Evolutionary conservation across 30 jellyfish, hydroid and myxozoan genomes (phyloP).

Genomic region (Clytia hemisphaerica): DNA sequence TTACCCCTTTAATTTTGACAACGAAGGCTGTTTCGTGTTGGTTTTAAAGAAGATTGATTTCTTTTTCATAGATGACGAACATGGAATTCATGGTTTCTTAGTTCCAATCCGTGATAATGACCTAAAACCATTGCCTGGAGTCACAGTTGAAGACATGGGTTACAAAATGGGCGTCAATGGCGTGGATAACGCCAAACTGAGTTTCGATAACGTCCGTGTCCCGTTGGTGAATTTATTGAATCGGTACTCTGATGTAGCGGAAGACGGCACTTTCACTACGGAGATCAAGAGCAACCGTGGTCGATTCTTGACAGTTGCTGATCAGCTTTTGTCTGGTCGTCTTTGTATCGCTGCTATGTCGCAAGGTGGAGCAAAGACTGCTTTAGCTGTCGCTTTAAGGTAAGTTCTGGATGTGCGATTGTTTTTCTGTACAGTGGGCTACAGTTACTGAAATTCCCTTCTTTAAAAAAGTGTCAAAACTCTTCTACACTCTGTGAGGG

Average conservation of each 20-base stretch:
- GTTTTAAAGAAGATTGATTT: too few species aligned
- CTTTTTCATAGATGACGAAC: constrained; percentile 20
- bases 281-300: constrained; percentile 66
- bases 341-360: constrained; percentile 89
- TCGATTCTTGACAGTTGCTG: constrained; percentile 75
- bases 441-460: too few species aligned
- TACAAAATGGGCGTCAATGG: constrained; percentile 90
- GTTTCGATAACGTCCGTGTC: constrained; percentile 82
- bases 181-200: constrained; percentile 85
- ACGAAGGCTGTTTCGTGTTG: too few species aligned
- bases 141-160: constrained; percentile 90
- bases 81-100: constrained; percentile 85
- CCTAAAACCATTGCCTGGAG: constrained; percentile 87
- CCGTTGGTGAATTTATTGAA: constrained; percentile 71
- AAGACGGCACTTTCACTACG: constrained; percentile 77
- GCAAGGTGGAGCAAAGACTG: constrained; percentile 71
- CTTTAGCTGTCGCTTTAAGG: constrained; percentile 79
- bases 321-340: constrained; percentile 80
- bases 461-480: too few species aligned
- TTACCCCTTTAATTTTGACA: too few species aligned
- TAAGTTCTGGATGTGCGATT: too few species aligned
- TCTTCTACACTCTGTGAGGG: too few species aligned
- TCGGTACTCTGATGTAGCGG: constrained; percentile 64
- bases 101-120: constrained; percentile 76
- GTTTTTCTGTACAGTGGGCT: too few species aligned